These are phyloP conservation scores for Trididemnum nubilum DNA, from an alignment of 23 tunicate genomes.

Conservation along the genomic window DNA sequence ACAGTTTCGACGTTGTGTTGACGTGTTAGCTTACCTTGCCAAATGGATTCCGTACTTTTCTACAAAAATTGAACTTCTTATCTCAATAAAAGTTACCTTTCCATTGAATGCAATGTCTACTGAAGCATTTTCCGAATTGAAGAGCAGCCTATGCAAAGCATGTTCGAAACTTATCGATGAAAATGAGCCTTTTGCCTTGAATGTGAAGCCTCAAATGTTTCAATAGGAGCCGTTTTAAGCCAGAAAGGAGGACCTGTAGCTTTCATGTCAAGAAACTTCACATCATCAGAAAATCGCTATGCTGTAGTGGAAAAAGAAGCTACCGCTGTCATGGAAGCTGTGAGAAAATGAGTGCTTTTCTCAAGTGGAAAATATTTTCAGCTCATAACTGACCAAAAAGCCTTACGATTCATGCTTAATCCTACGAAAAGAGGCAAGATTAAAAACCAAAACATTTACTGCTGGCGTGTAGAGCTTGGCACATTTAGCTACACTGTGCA, in stretches of 20 bases:
- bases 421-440: conserved; percentile 3
- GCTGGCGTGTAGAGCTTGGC: conserved; percentile 9
- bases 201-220: not conserved
- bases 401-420: conserved; percentile 24
- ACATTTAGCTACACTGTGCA: no score
- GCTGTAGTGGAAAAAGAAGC: conserved; percentile 33
- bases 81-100: no score
- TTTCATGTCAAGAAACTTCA: not conserved
- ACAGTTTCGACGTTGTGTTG: no score
- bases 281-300: not conserved
- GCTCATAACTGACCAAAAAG: conserved; percentile 29
- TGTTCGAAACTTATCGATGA: not conserved
- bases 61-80: no score
- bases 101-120: no score
- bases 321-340: conserved; percentile 25
- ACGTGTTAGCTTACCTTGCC: no score
- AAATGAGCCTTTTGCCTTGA: not conserved
- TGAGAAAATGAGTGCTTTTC: conserved; percentile 11
- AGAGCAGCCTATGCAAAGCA: no score
- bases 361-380: not conserved
- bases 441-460: conserved; percentile 10
- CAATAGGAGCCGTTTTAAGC: not conserved
- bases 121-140: no score
- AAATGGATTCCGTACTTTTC: no score
- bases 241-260: conserved; percentile 23